Conservation (phyloP, 2,797 vertebrate genomes). For the Pseudochirops corinnae region DNA sequence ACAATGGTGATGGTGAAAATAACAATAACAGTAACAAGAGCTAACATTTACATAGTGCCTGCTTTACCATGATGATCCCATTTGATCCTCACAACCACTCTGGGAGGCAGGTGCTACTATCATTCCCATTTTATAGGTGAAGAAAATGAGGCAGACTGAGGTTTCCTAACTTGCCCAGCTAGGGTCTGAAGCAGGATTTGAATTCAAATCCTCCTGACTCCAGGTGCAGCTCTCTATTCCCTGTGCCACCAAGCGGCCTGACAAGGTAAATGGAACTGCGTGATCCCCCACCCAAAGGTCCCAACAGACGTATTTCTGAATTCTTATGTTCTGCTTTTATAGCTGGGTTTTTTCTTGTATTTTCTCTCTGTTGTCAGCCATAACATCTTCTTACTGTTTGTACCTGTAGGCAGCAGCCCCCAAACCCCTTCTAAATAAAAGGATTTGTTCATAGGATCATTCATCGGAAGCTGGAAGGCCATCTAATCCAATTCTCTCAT, state of each 20-base stretch:
- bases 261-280: background rate
- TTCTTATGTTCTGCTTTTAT: background rate
- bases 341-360: background rate
- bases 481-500: background rate
- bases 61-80: background rate
- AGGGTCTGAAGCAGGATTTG: background rate
- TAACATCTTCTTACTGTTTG: background rate
- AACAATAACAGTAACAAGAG: background rate
- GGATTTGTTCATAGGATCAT: background rate
- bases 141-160: background rate
- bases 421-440: background rate
- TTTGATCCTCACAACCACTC: background rate
- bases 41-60: background rate
- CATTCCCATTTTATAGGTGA: background rate
- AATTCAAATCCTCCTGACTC: background rate
- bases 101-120: background rate
- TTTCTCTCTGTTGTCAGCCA: background rate
- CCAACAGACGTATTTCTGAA: background rate
- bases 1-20: background rate
- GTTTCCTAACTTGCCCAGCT: background rate
- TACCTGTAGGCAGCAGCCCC: background rate
- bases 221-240: background rate
- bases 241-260: background rate
- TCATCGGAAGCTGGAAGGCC: background rate
- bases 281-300: background rate